A percentile compares a stretch with the other conserved stretches of the same genome.
Conservation (phyloP, 1,140 invertebrate species). For the Drosophila pectinifera region DNA sequence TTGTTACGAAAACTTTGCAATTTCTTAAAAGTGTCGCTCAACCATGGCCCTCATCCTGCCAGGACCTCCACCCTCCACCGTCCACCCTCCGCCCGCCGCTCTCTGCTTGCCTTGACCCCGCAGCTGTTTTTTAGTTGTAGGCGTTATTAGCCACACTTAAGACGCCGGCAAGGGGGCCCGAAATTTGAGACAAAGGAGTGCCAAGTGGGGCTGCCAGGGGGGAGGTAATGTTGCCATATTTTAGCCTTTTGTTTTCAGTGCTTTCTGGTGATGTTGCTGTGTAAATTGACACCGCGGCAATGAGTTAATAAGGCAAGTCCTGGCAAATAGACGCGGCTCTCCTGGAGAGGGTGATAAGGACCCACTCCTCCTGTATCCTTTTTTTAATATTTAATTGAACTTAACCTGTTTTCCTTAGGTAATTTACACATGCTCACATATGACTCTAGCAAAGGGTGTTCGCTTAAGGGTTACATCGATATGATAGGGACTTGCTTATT, state of each 20-base stretch:
- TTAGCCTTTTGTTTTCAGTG: constrained; percentile 54
- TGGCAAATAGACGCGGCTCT: too few species aligned
- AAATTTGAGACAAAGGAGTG: constrained; percentile 43
- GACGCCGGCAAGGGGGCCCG: constrained; percentile 18
- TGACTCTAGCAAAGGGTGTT: background rate
- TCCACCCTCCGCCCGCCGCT: too few species aligned
- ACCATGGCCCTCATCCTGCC: constrained; percentile 17
- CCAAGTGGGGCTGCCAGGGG: background rate
- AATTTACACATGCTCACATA: constrained; percentile 38
- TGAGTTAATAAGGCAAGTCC: constrained; percentile 81
- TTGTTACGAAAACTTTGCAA: constrained; percentile 80
- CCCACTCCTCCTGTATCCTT: too few species aligned
- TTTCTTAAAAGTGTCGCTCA: constrained; percentile 79
- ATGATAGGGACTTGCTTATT: background rate
- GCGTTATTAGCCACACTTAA: constrained; percentile 82
- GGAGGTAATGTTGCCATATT: constrained; percentile 60
- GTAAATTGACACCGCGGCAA: constrained; percentile 80
- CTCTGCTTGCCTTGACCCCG: constrained; percentile 18
- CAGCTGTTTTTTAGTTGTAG: constrained; percentile 76
- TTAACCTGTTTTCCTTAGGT: constrained; percentile 11
- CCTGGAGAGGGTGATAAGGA: too few species aligned
- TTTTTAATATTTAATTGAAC: constrained; percentile 9
- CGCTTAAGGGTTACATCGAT: background rate
- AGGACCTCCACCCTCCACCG: background rate
- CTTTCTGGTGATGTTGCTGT: constrained; percentile 38